phyloP scores from a whole-genome alignment of 2,888 invertebrate species.

The Homarus gammarus region DNA sequence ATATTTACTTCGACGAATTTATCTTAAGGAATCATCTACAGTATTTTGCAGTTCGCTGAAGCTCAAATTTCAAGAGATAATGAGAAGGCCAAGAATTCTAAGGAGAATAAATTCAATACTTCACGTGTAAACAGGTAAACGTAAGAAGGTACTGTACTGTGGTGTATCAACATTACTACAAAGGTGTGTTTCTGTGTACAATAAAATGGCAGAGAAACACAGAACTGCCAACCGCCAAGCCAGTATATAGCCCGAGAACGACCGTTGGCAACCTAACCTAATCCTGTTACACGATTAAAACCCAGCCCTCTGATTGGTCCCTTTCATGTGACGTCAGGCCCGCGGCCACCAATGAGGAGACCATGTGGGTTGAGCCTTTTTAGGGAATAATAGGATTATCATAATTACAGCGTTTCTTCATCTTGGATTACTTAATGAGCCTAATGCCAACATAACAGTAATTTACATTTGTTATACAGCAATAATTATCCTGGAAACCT shows the following conservation, averaged over 20 bases:
- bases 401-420: conserved; percentile 66
- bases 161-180: too few species aligned
- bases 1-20: too few species aligned
- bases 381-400: conserved; percentile 63
- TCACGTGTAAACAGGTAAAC: too few species aligned
- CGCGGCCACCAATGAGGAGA: conserved; percentile 25
- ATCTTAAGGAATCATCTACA: too few species aligned
- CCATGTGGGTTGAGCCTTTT: conserved; percentile 59
- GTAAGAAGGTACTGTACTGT: too few species aligned
- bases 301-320: conserved; percentile 31
- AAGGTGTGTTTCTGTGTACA: neutral
- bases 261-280: conserved; percentile 58
- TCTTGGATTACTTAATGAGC: conserved; percentile 66
- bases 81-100: too few species aligned
- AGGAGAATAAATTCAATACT: too few species aligned
- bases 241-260: conserved; percentile 16
- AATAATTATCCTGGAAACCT: conserved; percentile 24
- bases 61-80: too few species aligned
- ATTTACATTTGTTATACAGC: conserved; percentile 63
- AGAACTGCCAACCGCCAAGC: conserved; percentile 9
- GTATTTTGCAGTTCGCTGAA: too few species aligned
- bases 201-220: conserved; percentile 19
- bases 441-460: conserved; percentile 62
- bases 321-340: conserved; percentile 40
- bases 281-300: conserved; percentile 54